Percentiles rank a stretch among this genome's conserved stretches.
These are phyloP conservation scores for Liasis olivaceus DNA, from an alignment of 2,797 vertebrate genomes.

Conservation along the genomic window DNA sequence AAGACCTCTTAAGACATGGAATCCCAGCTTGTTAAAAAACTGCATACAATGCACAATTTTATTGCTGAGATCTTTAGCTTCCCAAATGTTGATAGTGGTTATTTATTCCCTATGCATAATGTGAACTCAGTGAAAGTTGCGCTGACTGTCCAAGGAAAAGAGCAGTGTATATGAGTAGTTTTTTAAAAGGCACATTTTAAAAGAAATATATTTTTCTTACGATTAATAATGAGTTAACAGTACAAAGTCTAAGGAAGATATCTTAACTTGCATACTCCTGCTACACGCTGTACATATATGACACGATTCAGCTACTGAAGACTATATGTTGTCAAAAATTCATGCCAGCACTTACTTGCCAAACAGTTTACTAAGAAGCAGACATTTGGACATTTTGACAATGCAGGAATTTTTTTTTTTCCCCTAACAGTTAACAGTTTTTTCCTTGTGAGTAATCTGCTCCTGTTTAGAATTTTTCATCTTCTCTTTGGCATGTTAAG, in stretches of 20 bases:
- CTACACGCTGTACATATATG: neutral
- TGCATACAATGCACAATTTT: conserved; percentile 13
- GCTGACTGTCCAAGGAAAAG: neutral
- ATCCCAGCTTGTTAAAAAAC: conserved; percentile 2
- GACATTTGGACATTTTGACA: conserved; percentile 50
- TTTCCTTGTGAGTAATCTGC: conserved; percentile 57
- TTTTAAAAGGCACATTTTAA: conserved; percentile 23
- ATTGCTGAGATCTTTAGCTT: neutral
- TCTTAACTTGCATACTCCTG: conserved; percentile 21
- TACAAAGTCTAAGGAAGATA: neutral
- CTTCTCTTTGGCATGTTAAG: conserved; percentile 5
- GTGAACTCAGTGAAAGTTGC: conserved; percentile 13
- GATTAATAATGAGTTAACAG: conserved; percentile 8
- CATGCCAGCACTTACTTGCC: conserved; percentile 38
- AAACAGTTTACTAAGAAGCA: conserved; percentile 38
- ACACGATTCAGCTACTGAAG: conserved; percentile 20
- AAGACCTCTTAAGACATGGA: neutral
- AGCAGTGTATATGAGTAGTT: neutral
- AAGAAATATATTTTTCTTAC: neutral
- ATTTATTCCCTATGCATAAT: neutral
- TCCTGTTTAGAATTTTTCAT: conserved; percentile 28
- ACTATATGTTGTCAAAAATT: conserved; percentile 43
- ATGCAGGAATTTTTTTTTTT: conserved; percentile 18
- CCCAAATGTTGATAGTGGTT: conserved; percentile 11
- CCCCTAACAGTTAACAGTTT: neutral